Percentiles rank a stretch among this genome's conserved stretches.
These are phyloP conservation scores for Aeoliscus strigatus DNA, from an alignment of 2,797 vertebrate species.

Conservation along the genomic window DNA sequence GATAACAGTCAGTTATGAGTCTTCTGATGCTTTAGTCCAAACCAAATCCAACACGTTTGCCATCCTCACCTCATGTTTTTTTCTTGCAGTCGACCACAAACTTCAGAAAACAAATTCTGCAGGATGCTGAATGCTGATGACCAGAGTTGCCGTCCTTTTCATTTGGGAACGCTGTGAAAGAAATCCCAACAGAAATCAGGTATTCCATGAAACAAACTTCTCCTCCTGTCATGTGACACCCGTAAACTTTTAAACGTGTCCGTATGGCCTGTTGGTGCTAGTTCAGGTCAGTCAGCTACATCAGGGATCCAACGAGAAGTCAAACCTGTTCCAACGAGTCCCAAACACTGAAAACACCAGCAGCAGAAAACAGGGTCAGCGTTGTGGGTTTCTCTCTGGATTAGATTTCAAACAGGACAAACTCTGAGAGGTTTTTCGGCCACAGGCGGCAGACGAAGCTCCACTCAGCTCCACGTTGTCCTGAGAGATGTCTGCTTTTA, in stretches of 20 bases:
- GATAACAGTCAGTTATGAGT: no score
- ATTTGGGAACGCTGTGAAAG: slow-evolving; percentile 15
- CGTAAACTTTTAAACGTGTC: slow-evolving; percentile 9
- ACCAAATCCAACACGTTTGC: no score
- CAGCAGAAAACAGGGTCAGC: slow-evolving; percentile 3
- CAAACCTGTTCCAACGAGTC: slow-evolving; percentile 55
- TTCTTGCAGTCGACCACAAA: neutral
- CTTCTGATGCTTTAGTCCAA: no score
- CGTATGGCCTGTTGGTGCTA: no score
- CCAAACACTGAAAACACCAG: slow-evolving; percentile 8
- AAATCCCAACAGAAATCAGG: no score
- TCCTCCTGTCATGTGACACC: neutral
- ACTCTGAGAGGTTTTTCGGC: neutral
- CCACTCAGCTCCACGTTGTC: slow-evolving; percentile 10
- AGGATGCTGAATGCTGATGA: neutral
- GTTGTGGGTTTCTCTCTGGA: neutral
- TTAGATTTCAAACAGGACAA: slow-evolving; percentile 26
- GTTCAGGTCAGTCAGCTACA: slow-evolving; percentile 11
- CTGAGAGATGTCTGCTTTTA: slow-evolving; percentile 28
- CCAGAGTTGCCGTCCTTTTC: neutral
- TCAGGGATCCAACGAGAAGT: slow-evolving; percentile 29
- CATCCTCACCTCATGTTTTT: slow-evolving; percentile 55
- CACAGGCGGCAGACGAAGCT: slow-evolving; percentile 2
- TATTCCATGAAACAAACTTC: neutral
- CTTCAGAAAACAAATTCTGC: slow-evolving; percentile 2